These are phyloP conservation scores for Cyprinodon diabolis DNA, from an alignment of 2,797 vertebrate species.

Conservation along the genomic window DNA sequence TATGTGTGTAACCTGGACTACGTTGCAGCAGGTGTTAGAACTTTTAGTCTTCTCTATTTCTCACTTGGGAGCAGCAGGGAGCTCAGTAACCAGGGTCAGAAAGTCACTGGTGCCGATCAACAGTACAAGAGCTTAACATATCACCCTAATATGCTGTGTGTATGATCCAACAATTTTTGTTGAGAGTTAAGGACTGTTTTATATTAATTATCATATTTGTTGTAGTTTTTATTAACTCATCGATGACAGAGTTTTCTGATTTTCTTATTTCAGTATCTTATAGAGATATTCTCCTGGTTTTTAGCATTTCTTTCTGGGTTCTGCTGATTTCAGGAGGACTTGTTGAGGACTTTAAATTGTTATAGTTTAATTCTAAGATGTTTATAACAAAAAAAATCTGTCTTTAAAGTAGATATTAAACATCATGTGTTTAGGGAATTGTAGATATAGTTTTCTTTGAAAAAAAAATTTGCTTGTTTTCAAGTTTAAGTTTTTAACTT, in stretches of 20 bases:
- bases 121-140: conserved; percentile 33
- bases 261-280: not conserved
- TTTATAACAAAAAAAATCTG: not conserved
- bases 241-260: not conserved
- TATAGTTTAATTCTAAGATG: not conserved
- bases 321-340: not conserved
- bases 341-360: not conserved
- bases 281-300: not conserved
- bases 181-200: not conserved
- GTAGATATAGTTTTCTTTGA: too few relatives aligned
- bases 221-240: not conserved
- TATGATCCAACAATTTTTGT: not conserved
- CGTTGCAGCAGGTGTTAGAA: conserved; percentile 69
- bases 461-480: too few relatives aligned
- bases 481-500: too few relatives aligned
- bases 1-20: conserved; percentile 33
- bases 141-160: not conserved
- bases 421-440: too few relatives aligned
- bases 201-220: not conserved
- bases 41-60: conserved; percentile 64
- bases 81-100: conserved; percentile 35
- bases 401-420: too few relatives aligned
- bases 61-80: conserved; percentile 47
- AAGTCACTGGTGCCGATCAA: conserved; percentile 18
- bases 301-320: not conserved